Conservation (phyloP, 1,140 invertebrate species). For the Diorhabda elongata region DNA sequence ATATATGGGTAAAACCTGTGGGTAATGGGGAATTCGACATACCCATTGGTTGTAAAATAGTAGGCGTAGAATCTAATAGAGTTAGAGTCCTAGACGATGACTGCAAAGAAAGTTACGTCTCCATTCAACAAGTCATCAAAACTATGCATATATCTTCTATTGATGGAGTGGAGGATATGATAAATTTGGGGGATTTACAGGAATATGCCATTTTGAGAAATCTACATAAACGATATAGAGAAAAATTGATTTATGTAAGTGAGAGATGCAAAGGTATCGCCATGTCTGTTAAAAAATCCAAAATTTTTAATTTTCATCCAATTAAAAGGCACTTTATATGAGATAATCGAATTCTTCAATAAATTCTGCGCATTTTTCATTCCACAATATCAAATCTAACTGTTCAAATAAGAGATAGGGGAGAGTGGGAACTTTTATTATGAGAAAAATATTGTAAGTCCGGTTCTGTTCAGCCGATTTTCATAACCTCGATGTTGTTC, state of each 20-base stretch:
- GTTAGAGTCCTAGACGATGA: slow-evolving; percentile 77
- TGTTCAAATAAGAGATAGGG: too few species aligned
- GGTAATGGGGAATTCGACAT: slow-evolving; percentile 72
- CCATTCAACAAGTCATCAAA: slow-evolving; percentile 61
- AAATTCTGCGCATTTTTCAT: too few species aligned
- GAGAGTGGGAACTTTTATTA: too few species aligned
- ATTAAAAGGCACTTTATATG: too few species aligned
- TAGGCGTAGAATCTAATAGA: slow-evolving; percentile 71
- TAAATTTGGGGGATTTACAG: slow-evolving; percentile 84
- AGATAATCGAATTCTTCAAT: too few species aligned
- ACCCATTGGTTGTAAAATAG: slow-evolving; percentile 75
- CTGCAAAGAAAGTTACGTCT: slow-evolving; percentile 59
- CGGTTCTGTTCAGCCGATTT: too few species aligned
- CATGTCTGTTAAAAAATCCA: too few species aligned
- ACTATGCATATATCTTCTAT: slow-evolving; percentile 83
- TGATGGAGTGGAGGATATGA: slow-evolving; percentile 91
- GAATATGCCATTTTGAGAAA: slow-evolving; percentile 90
- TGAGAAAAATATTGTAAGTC: too few species aligned
- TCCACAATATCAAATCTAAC: too few species aligned
- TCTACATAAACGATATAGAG: slow-evolving; percentile 83
- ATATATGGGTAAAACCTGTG: slow-evolving; percentile 80
- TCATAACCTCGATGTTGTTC: too few species aligned
- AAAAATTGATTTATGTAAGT: slow-evolving; percentile 87
- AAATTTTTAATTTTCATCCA: too few species aligned
- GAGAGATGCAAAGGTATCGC: too few species aligned